phyloP scores from a whole-genome alignment of 2,888 invertebrate genomes.

The Apoderus coryli region DNA sequence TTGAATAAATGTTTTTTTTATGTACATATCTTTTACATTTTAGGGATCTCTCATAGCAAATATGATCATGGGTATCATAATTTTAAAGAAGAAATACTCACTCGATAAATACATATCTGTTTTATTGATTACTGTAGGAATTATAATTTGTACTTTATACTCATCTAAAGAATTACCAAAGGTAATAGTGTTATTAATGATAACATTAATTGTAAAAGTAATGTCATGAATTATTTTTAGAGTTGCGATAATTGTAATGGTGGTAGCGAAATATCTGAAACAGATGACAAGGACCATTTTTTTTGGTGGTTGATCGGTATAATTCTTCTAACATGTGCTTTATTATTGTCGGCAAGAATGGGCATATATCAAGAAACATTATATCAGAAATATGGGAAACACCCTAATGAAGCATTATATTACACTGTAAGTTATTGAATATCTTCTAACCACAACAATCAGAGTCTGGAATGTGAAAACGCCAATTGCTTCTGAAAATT shows the following conservation, averaged over 20 bases:
- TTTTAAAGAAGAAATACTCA: constrained; percentile 70
- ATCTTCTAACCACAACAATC: no score
- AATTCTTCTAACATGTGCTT: constrained; percentile 65
- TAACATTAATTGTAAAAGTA: no score
- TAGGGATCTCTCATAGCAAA: constrained; percentile 93
- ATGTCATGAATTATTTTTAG: no score
- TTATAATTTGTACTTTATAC: constrained; percentile 78
- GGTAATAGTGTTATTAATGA: no score
- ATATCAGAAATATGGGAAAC: constrained; percentile 74
- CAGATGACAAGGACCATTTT: constrained; percentile 32
- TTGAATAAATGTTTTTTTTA: constrained; percentile 1
- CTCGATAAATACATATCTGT: constrained; percentile 82
- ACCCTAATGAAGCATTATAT: constrained; percentile 77
- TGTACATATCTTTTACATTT: constrained; percentile 23
- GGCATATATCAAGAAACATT: constrained; percentile 82
- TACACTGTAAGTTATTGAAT: constrained; percentile 53
- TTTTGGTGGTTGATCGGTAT: constrained; percentile 61
- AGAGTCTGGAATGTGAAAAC: constrained; percentile 4
- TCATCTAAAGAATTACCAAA: constrained; percentile 43
- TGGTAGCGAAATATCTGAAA: constrained; percentile 26
- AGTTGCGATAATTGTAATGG: constrained; percentile 29
- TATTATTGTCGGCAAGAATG: constrained; percentile 89
- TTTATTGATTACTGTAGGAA: constrained; percentile 84
- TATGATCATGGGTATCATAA: constrained; percentile 85
- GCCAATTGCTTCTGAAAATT: constrained; percentile 2